These are phyloP conservation scores for Plecturocebus donacophilus DNA, from an alignment of 2,113 vertebrate genomes.

Conservation along the genomic window DNA sequence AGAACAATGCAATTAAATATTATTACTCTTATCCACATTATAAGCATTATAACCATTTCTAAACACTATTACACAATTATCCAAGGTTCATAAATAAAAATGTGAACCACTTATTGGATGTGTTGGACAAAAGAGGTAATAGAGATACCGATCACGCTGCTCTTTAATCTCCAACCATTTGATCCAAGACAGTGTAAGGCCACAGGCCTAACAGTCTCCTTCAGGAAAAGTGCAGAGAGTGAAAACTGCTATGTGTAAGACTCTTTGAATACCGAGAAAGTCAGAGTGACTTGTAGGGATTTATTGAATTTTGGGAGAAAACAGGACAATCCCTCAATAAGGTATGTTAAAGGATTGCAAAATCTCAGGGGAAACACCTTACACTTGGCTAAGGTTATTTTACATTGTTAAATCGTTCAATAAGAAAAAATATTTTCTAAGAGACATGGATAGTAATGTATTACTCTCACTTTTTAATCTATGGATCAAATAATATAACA, in stretches of 20 bases:
- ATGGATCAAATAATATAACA: not conserved
- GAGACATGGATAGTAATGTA: accelerated
- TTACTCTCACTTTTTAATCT: not conserved
- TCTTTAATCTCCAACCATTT: not conserved
- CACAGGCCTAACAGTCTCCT: no score
- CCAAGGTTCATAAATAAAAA: not conserved
- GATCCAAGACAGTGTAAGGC: not conserved
- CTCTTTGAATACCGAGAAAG: not conserved
- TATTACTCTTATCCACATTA: not conserved
- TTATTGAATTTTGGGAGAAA: not conserved
- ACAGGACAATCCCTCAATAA: not conserved
- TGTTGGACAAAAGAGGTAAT: not conserved
- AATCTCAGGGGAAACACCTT: not conserved
- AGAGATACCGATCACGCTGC: not conserved
- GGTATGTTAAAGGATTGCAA: not conserved
- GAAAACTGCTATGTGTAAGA: not conserved
- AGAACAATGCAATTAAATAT: not conserved
- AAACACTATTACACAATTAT: not conserved
- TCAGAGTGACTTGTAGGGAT: not conserved
- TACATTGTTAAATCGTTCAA: not conserved
- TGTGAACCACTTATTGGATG: not conserved
- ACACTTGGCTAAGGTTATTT: not conserved
- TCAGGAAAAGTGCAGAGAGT: not conserved
- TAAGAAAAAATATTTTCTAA: not conserved
- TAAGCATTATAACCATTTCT: not conserved